Evolutionary conservation across 2,888 invertebrate genomes (phyloP).

Genomic region (Campopleginae sp.): DNA sequence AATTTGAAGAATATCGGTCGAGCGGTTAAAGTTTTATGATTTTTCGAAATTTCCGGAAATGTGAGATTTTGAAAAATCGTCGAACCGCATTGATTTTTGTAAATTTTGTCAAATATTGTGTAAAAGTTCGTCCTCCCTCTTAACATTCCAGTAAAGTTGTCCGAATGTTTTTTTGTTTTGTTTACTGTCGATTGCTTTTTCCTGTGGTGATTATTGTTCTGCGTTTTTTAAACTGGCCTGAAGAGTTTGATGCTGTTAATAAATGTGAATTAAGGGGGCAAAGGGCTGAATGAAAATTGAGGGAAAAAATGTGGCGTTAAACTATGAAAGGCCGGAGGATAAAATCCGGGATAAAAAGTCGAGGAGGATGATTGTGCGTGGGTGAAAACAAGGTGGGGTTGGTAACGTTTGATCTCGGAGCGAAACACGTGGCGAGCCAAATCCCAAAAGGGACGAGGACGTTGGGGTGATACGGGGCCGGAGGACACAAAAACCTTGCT

Average conservation of each 20-base stretch:
- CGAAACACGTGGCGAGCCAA: constrained; percentile 63
- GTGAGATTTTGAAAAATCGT: no score
- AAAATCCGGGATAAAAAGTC: constrained; percentile 53
- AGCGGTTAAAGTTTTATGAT: no score
- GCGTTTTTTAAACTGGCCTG: neutral
- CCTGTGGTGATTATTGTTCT: neutral
- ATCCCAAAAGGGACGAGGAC: constrained; percentile 44
- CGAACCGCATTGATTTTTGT: no score
- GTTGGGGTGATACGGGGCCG: constrained; percentile 37
- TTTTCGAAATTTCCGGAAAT: no score
- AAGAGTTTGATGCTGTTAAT: neutral
- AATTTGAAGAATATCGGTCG: no score
- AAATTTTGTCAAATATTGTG: no score
- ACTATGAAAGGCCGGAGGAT: constrained; percentile 42
- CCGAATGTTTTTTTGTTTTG: no score
- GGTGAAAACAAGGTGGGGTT: constrained; percentile 34
- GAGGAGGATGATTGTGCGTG: constrained; percentile 43
- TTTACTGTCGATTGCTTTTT: neutral
- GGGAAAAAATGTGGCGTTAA: constrained; percentile 53
- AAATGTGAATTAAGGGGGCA: neutral
- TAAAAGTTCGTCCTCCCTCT: no score
- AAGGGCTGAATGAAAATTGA: neutral
- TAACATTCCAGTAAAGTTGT: no score
- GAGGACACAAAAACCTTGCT: constrained; percentile 55
- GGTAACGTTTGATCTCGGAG: constrained; percentile 68